phyloP scores from a whole-genome alignment of 2,888 invertebrate genomes.

The Thera obeliscata region DNA sequence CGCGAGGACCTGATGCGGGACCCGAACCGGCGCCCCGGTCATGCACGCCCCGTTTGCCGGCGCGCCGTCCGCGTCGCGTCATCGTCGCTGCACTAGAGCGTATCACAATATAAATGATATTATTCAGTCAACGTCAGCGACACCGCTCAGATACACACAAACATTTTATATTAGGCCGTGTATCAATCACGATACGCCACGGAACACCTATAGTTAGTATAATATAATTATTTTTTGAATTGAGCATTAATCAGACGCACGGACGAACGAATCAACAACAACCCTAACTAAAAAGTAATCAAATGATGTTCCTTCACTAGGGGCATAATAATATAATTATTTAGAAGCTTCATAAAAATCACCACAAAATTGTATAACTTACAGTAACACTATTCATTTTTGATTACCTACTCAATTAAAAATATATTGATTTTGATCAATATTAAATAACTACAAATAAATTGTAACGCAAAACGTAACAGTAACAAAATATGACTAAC shows the following conservation, averaged over 20 bases:
- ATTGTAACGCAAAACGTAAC: constrained; percentile 43
- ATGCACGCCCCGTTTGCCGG: constrained; percentile 37
- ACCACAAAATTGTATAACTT: constrained; percentile 70
- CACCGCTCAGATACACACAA: constrained; percentile 49
- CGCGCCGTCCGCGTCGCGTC: constrained; percentile 24
- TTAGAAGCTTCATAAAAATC: constrained; percentile 78
- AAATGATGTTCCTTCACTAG: constrained; percentile 58
- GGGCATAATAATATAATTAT: constrained; percentile 62
- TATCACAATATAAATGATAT: constrained; percentile 55
- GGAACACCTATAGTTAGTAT: constrained; percentile 69
- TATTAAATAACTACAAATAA: constrained; percentile 63
- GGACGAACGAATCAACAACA: constrained; percentile 79
- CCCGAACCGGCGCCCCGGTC: constrained; percentile 35
- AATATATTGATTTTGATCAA: constrained; percentile 59
- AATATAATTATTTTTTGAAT: constrained; percentile 55
- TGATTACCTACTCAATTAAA: constrained; percentile 56
- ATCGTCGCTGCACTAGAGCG: constrained; percentile 42
- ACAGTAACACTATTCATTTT: constrained; percentile 62
- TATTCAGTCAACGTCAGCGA: constrained; percentile 51
- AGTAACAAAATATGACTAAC: constrained; percentile 20
- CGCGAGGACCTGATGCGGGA: constrained; percentile 32
- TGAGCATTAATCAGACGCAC: constrained; percentile 79
- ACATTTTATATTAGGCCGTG: constrained; percentile 65
- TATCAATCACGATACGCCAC: constrained; percentile 66
- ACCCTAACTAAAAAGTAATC: constrained; percentile 65